A percentile compares a stretch with the other conserved stretches of the same genome.
Evolutionary conservation across 2,797 vertebrate species (phyloP).

Genomic region (Prionace glauca): DNA sequence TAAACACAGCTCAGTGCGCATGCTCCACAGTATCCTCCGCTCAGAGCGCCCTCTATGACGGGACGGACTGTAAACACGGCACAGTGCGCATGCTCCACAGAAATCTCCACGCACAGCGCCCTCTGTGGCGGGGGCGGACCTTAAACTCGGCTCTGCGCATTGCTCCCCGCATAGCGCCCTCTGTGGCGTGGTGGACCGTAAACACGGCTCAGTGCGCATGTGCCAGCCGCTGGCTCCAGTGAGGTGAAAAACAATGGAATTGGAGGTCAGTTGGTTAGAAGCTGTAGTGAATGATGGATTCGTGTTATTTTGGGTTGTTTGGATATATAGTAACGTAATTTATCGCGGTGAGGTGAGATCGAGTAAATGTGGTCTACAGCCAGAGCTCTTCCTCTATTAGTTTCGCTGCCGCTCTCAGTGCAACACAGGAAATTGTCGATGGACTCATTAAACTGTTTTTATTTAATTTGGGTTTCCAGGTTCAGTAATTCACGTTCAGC

Average conservation of each 20-base stretch:
- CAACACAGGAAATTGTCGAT: not conserved
- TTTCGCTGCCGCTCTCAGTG: not conserved
- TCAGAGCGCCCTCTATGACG: too few species aligned
- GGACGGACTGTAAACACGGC: too few species aligned
- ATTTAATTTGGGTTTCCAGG: not conserved
- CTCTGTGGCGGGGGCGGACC: too few species aligned
- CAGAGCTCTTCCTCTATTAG: not conserved
- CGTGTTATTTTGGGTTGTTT: not conserved
- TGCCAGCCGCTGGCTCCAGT: not conserved
- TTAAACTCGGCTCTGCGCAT: not conserved
- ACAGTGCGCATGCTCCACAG: not conserved
- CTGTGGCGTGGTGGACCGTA: not conserved
- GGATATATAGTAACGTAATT: not conserved
- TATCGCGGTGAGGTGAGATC: too few species aligned
- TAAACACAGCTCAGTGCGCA: too few species aligned
- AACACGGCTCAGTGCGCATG: not conserved
- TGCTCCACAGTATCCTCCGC: too few species aligned
- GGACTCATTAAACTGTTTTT: not conserved
- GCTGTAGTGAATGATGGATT: not conserved
- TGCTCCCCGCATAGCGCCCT: not conserved
- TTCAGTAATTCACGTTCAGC: not conserved
- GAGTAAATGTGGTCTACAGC: too few species aligned
- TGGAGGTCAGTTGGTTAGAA: not conserved
- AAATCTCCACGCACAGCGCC: too few species aligned
- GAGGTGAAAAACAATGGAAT: not conserved